Evolutionary conservation across 2,888 invertebrate genomes (phyloP).

Genomic region (Eueremaeus valkanovi): DNA sequence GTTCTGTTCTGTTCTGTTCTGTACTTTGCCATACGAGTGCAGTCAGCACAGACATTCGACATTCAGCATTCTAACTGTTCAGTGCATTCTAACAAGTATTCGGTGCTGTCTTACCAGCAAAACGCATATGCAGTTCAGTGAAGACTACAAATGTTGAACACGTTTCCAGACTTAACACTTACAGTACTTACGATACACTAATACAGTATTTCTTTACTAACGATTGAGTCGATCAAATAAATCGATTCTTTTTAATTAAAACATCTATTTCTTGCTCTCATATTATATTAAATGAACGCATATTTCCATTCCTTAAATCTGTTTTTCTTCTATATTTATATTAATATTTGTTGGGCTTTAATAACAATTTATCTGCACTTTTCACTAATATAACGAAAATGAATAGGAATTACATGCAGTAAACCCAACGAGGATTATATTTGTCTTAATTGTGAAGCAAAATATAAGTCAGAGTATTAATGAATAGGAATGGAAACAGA

Average conservation of each 20-base stretch:
- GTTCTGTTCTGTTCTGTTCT: no score
- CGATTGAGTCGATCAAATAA: constrained; percentile 4
- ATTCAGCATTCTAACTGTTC: background rate
- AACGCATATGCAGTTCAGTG: background rate
- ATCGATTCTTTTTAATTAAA: constrained; percentile 17
- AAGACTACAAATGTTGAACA: background rate
- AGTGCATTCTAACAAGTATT: background rate
- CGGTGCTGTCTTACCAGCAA: background rate
- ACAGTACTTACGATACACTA: no score
- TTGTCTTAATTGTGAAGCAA: no score
- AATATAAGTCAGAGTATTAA: no score
- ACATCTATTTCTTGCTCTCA: background rate
- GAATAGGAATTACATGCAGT: background rate
- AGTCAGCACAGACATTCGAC: no score
- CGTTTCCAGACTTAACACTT: background rate
- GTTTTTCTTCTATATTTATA: background rate
- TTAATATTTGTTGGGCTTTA: background rate
- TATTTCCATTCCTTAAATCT: no score
- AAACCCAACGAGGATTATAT: background rate
- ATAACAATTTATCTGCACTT: background rate
- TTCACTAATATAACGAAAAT: background rate
- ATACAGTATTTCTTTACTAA: background rate
- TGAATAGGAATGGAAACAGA: no score
- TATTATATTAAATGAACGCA: background rate
- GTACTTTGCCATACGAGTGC: no score